Evolutionary conservation across 2,888 invertebrate genomes (phyloP).

Genomic region (Dasypogon diadema): DNA sequence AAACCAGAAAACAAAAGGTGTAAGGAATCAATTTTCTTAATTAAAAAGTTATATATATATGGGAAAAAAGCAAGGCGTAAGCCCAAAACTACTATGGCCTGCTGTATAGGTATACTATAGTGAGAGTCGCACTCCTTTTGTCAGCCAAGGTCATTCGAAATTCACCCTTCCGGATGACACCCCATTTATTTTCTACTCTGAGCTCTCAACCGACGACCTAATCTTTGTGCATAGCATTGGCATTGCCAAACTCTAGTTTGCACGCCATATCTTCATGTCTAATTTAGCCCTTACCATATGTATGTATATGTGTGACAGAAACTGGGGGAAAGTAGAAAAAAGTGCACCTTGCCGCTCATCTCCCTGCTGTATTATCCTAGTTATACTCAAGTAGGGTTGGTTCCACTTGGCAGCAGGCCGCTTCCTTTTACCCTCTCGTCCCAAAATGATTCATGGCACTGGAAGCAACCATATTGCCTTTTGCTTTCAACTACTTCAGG

Average conservation of each 20-base stretch:
- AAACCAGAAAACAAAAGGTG: not conserved
- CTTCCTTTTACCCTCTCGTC: constrained; percentile 17
- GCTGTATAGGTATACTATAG: not conserved
- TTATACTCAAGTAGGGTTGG: constrained; percentile 33
- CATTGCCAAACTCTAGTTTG: not conserved
- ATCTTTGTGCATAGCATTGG: constrained; percentile 12
- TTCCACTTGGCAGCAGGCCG: constrained; percentile 22
- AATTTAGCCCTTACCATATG: not conserved
- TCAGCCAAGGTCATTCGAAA: constrained; percentile 69
- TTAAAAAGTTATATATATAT: constrained; percentile 63
- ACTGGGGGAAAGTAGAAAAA: constrained; percentile 16
- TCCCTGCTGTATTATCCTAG: constrained; percentile 5
- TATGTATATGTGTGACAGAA: constrained; percentile 29
- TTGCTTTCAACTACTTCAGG: constrained; percentile 45
- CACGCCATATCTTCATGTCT: constrained; percentile 31
- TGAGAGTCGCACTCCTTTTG: constrained; percentile 50
- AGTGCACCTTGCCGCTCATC: constrained; percentile 17
- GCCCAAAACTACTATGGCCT: not conserved
- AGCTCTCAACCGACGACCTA: not conserved
- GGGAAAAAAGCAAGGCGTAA: not conserved
- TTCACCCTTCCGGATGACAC: constrained; percentile 64
- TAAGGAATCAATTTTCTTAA: constrained; percentile 66
- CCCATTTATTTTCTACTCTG: constrained; percentile 56
- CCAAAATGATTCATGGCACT: constrained; percentile 54
- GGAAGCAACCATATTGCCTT: constrained; percentile 55